Base-by-base conservation (phyloP, 2,888 invertebrate species). In the Epistrophella euchroma region DNA sequence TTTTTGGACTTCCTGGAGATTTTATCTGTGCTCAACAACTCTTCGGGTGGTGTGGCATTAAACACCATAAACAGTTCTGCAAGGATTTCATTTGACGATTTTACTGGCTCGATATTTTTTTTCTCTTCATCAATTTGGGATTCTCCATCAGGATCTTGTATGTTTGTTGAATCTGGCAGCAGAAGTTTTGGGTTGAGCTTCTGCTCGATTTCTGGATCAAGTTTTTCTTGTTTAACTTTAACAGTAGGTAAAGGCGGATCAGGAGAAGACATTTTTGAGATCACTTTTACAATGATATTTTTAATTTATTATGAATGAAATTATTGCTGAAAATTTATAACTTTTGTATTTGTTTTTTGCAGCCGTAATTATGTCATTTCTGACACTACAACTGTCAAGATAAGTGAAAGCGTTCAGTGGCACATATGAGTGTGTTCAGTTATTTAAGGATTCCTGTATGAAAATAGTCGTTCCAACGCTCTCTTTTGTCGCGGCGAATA, bases 21-120 rank as follows among this genome's bases (percentile, higher is more conserved):
- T 47, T 90, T 91, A 35, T 93, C 91, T 90, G 93, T 94, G 62
- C 93, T 93, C 28, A 92, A 77, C 47, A 94, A 92, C 88, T 94
- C 94, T 35, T 94, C 90, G 13, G 94, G 96, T 15, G 96, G 96
- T 88, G 94, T 95, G 2, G 96, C 96, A 92, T 96, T 96, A 37
- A 91, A 91, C 0, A 92, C 92, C 89, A 96, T 94, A 90, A 97
- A 97, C 0, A 97, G 93, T 92, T 97, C 97, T 0, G 97, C 96
- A 22, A 97, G 93, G 89, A 97, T 97, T 92, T 97, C 97, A 88
- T 92, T 92, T 0, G 92, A 92, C 0, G 92, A 91, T 64, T 92
- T 92, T 0, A 91, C 89, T 0, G 92, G 92, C 9, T 88, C 89
- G n/a, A 92, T 90, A 22, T 86, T 88, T 71, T 91, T 92, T 71